Conservation (phyloP, 2,113 vertebrate genomes). For the Zootoca vivipara region DNA sequence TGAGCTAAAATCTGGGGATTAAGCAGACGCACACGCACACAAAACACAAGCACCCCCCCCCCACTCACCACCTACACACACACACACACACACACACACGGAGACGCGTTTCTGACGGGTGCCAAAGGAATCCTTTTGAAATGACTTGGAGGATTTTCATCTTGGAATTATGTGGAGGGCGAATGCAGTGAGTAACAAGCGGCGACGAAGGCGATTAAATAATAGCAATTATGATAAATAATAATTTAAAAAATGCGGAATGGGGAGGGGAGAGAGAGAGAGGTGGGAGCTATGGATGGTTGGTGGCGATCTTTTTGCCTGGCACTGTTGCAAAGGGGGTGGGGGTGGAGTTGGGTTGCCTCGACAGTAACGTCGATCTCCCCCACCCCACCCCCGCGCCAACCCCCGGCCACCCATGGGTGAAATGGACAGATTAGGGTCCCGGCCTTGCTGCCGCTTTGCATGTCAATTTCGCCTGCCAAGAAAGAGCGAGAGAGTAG, state of each 20-base stretch:
- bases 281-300: not conserved
- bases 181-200: conserved; percentile 90
- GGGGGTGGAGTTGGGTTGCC: not conserved
- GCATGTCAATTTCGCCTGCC: too few relatives aligned
- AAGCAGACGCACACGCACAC: not conserved
- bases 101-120: conserved; percentile 48
- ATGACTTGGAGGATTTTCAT: conserved; percentile 64
- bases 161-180: conserved; percentile 88
- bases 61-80: not conserved
- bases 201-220: accelerated
- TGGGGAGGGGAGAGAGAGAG: not conserved
- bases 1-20: conserved; percentile 55
- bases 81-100: not conserved
- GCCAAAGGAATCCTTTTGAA: conserved; percentile 61
- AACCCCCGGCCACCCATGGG: too few relatives aligned
- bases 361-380: not conserved
- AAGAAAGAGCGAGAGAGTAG: too few relatives aligned
- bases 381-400: not conserved
- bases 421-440: too few relatives aligned
- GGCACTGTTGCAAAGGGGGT: accelerated
- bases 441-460: too few relatives aligned
- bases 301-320: not conserved
- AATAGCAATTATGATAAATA: too few relatives aligned
- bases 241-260: not conserved
- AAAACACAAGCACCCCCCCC: not conserved